Evolutionary conservation across 2,888 invertebrate species (phyloP).

Genomic region (Stictocephala bisonia): DNA sequence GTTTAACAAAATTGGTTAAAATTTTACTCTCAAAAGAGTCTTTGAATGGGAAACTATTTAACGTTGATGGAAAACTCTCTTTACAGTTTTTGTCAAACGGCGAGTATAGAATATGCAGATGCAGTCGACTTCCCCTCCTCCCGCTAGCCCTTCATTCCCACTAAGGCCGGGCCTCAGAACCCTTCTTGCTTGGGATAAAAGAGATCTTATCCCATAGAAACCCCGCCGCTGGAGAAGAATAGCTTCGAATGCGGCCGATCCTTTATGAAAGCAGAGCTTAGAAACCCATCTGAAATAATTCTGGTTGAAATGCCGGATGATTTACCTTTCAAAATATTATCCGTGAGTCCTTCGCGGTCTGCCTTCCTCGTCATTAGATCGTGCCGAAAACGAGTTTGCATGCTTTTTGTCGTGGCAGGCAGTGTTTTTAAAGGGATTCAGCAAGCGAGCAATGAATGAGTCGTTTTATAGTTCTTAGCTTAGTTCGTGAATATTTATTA

Average conservation of each 20-base stretch:
- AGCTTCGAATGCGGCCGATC: constrained; percentile 20
- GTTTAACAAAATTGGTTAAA: too few relatives aligned
- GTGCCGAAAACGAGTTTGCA: too few relatives aligned
- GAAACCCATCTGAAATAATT: constrained; percentile 22
- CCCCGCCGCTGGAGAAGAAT: constrained; percentile 5
- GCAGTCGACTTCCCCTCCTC: constrained; percentile 25
- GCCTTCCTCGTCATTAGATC: too few relatives aligned
- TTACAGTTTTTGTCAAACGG: constrained; percentile 7
- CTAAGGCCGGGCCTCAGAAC: too few relatives aligned
- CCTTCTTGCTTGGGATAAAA: constrained; percentile 10
- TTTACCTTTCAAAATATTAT: constrained; percentile 39
- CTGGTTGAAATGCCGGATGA: constrained; percentile 22
- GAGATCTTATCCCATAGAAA: constrained; percentile 33
- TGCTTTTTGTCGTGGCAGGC: too few relatives aligned
- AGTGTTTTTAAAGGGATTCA: too few relatives aligned
- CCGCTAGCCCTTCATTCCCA: constrained; percentile 6
- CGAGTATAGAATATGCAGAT: neutral
- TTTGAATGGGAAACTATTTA: too few relatives aligned
- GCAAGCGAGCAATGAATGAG: too few relatives aligned
- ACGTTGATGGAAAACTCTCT: too few relatives aligned
- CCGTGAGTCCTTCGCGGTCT: neutral
- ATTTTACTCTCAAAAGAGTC: too few relatives aligned
- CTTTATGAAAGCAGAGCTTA: constrained; percentile 28
- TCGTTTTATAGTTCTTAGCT: too few relatives aligned
- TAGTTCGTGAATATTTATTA: too few relatives aligned